Conservation (phyloP, 2,888 invertebrate genomes). For the Eupithecia inturbata region DNA sequence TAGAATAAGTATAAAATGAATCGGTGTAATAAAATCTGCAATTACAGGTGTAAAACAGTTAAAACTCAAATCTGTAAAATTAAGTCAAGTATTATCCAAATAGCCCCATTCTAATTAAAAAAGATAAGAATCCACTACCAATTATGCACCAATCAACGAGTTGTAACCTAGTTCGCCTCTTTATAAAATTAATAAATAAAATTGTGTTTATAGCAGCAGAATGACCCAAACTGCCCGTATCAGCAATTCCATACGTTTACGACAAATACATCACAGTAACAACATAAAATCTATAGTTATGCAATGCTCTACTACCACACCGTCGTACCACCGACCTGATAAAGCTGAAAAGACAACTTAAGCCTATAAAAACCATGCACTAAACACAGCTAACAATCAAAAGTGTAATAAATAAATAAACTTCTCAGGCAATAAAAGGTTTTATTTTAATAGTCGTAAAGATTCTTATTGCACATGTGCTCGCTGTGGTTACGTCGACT, state of each 20-base stretch:
- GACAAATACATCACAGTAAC: slow-evolving; percentile 82
- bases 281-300: slow-evolving; percentile 84
- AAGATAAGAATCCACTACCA: slow-evolving; percentile 26
- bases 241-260: slow-evolving; percentile 79
- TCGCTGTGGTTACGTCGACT: slow-evolving; percentile 74
- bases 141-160: slow-evolving; percentile 28
- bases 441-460: slow-evolving; percentile 78
- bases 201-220: slow-evolving; percentile 67
- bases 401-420: slow-evolving; percentile 81
- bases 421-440: slow-evolving; percentile 78
- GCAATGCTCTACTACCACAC: slow-evolving; percentile 83
- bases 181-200: slow-evolving; percentile 71
- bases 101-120: neutral
- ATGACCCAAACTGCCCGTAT: slow-evolving; percentile 75
- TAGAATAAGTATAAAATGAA: neutral
- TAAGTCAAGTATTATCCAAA: neutral
- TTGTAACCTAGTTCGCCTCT: slow-evolving; percentile 50
- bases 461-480: slow-evolving; percentile 79
- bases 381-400: slow-evolving; percentile 78
- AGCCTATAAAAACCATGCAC: slow-evolving; percentile 84
- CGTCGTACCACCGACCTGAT: slow-evolving; percentile 82
- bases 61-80: neutral
- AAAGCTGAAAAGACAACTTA: slow-evolving; percentile 85
- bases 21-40: neutral
- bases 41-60: neutral